Evolutionary conservation across 2,113 vertebrate genomes (phyloP).

Genomic region (Mormoops blainvillei): DNA sequence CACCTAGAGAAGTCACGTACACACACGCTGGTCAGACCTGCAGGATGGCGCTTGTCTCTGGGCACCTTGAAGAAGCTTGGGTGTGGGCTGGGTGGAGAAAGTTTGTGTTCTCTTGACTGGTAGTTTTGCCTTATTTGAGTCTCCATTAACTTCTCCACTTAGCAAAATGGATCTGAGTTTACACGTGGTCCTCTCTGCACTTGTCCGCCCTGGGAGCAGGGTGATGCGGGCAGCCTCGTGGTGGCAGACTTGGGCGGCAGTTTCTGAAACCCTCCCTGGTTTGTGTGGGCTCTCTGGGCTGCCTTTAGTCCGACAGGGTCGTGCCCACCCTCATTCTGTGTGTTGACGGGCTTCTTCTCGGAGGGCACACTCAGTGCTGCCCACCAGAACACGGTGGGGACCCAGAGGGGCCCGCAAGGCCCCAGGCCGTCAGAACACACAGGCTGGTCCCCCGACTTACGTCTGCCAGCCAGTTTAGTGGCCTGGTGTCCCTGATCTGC

Average conservation of each 20-base stretch:
- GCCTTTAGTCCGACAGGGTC: not conserved
- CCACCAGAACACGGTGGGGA: no score
- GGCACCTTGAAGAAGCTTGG: not conserved
- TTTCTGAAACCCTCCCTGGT: no score
- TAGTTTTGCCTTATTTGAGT: not conserved
- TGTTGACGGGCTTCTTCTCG: accelerated
- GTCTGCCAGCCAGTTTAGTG: accelerated
- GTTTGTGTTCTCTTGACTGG: not conserved
- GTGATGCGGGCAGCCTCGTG: not conserved
- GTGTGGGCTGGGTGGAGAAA: not conserved
- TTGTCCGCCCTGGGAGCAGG: no score
- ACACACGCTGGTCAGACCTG: not conserved
- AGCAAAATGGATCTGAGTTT: no score
- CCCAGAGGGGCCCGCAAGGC: not conserved
- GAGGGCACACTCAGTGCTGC: not conserved
- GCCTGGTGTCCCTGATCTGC: not conserved
- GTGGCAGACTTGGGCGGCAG: not conserved
- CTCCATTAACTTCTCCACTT: not conserved
- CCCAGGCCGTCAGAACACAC: accelerated
- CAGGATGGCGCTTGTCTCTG: not conserved
- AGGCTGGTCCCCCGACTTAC: not conserved
- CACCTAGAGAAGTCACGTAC: not conserved
- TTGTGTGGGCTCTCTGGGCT: no score
- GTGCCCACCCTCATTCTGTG: accelerated
- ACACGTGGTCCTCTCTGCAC: accelerated